Evolutionary conservation across 2,113 vertebrate genomes (phyloP).

Genomic region (Pseudorhombus dupliciocellatus): DNA sequence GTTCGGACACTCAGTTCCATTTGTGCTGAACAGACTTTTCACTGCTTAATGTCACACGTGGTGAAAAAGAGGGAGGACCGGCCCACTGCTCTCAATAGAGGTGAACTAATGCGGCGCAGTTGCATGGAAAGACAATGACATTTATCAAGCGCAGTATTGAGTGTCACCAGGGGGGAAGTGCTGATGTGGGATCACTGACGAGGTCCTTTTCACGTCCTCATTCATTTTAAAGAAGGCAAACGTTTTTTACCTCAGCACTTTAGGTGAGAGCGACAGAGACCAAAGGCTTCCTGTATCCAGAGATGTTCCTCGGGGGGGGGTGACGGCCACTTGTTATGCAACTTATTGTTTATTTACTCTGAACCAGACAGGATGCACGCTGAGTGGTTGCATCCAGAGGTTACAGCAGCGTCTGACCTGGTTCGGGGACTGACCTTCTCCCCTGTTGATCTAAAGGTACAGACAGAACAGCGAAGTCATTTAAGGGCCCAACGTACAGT

Average conservation of each 20-base stretch:
- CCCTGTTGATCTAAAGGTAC: no score
- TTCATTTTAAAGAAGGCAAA: slow-evolving; percentile 61
- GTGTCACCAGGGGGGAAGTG: slow-evolving; percentile 56
- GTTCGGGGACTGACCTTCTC: no score
- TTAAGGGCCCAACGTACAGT: no score
- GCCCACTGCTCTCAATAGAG: slow-evolving; percentile 28
- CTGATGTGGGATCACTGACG: slow-evolving; percentile 59
- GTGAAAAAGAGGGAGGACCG: neutral
- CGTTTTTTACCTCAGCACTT: slow-evolving; percentile 39
- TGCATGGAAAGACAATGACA: slow-evolving; percentile 53
- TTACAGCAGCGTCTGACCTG: no score
- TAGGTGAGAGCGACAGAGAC: slow-evolving; percentile 6
- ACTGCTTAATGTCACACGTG: slow-evolving; percentile 20
- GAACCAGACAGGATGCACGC: no score
- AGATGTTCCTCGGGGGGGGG: no score
- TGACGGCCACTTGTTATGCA: neutral
- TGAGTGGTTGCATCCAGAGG: no score
- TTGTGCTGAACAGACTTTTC: slow-evolving; percentile 60
- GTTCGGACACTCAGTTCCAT: slow-evolving; percentile 43
- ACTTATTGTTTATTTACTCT: neutral
- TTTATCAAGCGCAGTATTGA: slow-evolving; percentile 60
- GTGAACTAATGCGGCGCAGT: slow-evolving; percentile 28
- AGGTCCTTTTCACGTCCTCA: slow-evolving; percentile 55
- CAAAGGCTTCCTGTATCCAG: neutral
- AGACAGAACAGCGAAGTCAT: no score